Base-by-base conservation (phyloP, 2,888 invertebrate genomes). In the Electrophaes corylata region DNA sequence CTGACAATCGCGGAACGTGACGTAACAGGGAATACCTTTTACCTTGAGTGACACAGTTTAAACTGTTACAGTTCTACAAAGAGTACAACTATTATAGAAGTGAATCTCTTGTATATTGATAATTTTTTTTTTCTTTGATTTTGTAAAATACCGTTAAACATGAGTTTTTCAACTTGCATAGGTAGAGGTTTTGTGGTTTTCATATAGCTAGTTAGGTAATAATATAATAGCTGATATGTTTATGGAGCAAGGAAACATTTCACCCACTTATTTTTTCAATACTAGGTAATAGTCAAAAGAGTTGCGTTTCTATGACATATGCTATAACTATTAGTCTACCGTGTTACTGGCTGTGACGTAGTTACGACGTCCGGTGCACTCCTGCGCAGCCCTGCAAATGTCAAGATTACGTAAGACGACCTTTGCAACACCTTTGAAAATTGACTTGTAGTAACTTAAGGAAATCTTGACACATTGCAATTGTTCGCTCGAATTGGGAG, bases 11-110 rank as follows among this genome's bases (percentile, higher is more conserved):
- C 65, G 66, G 66, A 73, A 72, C 37, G 64, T 81, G 81, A 84
- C 81, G 82, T 79, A 84, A 86, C 65, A 79, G 84, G 86, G 83
- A 86, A 83, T 85, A 81, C 83, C 81, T 83, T 70, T 83, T 85
- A 81, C 83, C 81, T 83, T 70, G 69, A 71, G 67, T 60, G 40
- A 33, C 20, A 44, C 33, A 47, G 23, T 31, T 26, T 26, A 14
- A 43, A 41, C 41, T 11, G 23, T 41, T 10, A n/a, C 33, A 33
- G 12, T 33, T 29, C 5, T 8, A 33, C 33, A 3, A 12, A 31
- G 0, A 12, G 12, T n/a, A 29, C 26, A 10, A 29, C 26, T 29
- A n/a, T n/a, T n/a, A n/a, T n/a, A 29, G 26, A 29, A 10, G 10
- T 3, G 26, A 29, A 29, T 29, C 26, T 29, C 26, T 29, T 26